A percentile compares a stretch with the other conserved stretches of the same genome.
These are phyloP conservation scores for Peromyscus nudipes DNA, from an alignment of 2,797 vertebrate species.

Conservation along the genomic window DNA sequence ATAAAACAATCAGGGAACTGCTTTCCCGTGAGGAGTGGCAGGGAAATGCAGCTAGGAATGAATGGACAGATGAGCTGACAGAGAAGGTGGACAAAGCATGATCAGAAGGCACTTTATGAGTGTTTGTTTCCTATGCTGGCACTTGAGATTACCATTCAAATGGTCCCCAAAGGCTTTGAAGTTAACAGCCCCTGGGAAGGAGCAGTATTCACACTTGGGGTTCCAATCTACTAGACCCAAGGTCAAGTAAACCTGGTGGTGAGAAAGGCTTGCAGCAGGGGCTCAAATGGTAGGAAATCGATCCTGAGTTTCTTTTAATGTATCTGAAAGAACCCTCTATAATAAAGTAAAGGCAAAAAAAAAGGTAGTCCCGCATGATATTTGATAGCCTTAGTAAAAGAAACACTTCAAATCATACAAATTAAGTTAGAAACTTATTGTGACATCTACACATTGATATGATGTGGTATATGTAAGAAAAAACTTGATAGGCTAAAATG, in stretches of 20 bases:
- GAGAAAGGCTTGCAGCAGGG: conserved; percentile 57
- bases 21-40: conserved; percentile 52
- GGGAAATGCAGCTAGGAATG: background rate
- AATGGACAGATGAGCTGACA: conserved; percentile 56
- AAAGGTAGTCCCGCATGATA: conserved; percentile 14
- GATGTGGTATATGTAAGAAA: background rate
- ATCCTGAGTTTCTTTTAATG: conserved; percentile 61
- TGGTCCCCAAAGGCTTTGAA: conserved; percentile 76
- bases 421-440: conserved; percentile 64
- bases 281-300: conserved; percentile 69
- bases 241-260: conserved; percentile 80
- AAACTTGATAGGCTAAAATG: conserved; percentile 9
- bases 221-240: conserved; percentile 74
- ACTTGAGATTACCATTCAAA: conserved; percentile 69
- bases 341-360: conserved; percentile 64
- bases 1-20: conserved; percentile 69
- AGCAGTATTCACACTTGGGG: conserved; percentile 75
- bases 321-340: conserved; percentile 55
- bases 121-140: conserved; percentile 69
- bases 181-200: conserved; percentile 71
- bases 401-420: conserved; percentile 59
- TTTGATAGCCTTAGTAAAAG: conserved; percentile 50
- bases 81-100: conserved; percentile 42
- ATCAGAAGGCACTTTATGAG: conserved; percentile 67
- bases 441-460: conserved; percentile 52